These are phyloP conservation scores for Papilio gigon DNA, from an alignment of 2,888 invertebrate species.

Conservation along the genomic window DNA sequence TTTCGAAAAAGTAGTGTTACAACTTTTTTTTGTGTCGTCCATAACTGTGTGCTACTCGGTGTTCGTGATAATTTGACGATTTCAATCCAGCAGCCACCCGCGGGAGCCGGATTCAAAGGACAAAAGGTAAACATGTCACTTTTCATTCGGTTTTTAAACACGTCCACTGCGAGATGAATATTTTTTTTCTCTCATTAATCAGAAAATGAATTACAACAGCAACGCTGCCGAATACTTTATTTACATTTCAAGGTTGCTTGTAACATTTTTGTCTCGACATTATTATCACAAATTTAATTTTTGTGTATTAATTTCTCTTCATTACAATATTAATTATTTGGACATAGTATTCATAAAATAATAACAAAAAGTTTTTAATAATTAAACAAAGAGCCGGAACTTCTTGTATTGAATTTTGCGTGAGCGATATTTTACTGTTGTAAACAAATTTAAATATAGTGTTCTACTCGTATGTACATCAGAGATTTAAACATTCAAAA, in stretches of 20 bases:
- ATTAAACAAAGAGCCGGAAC: too few relatives aligned
- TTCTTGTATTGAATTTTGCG: too few relatives aligned
- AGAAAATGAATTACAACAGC: conserved; percentile 51
- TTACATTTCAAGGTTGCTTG: conserved; percentile 35
- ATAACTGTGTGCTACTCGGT: conserved; percentile 45
- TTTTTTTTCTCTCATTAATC: conserved; percentile 50
- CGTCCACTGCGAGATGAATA: conserved; percentile 51
- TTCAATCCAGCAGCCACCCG: conserved; percentile 41
- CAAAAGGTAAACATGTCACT: conserved; percentile 52
- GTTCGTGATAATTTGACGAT: conserved; percentile 47
- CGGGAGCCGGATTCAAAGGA: conserved; percentile 48
- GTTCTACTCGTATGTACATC: too few relatives aligned
- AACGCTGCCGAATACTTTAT: conserved; percentile 36
- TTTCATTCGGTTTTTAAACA: conserved; percentile 52
- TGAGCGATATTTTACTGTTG: too few relatives aligned
- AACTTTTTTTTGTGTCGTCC: conserved; percentile 47
- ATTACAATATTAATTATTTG: too few relatives aligned
- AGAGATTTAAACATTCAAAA: too few relatives aligned
- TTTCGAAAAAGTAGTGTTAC: conserved; percentile 47
- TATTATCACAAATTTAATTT: too few relatives aligned
- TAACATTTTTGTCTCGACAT: conserved; percentile 9
- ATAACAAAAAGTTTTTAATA: too few relatives aligned
- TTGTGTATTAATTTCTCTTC: too few relatives aligned
- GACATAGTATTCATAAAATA: too few relatives aligned
- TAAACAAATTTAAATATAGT: too few relatives aligned